phyloP scores from a whole-genome alignment of 30 jellyfish, hydroid and myxozoan species.

The Sanderia malayensis region DNA sequence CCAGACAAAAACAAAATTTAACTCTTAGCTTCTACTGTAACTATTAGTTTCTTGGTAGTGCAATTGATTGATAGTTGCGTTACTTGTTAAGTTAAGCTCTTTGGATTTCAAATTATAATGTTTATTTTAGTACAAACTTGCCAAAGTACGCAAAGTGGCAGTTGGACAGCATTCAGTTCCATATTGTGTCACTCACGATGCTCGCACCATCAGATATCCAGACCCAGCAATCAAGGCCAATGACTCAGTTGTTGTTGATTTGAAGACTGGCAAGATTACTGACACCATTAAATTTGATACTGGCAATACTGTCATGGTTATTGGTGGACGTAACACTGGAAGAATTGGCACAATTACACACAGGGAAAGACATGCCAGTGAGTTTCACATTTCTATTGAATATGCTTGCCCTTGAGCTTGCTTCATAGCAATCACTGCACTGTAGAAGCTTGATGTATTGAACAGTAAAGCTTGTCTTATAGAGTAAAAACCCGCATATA shows the following conservation, averaged over 20 bases:
- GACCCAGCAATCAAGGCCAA: conserved; percentile 89
- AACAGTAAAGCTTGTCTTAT: too few relatives aligned
- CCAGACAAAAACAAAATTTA: too few relatives aligned
- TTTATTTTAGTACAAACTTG: conserved; percentile 71
- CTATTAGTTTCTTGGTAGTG: too few relatives aligned
- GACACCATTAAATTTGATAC: conserved; percentile 94
- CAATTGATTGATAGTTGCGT: too few relatives aligned
- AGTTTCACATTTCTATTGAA: conserved; percentile 30
- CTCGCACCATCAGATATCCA: conserved; percentile 95
- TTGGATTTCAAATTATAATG: not conserved
- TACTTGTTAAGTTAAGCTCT: too few relatives aligned
- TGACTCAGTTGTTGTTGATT: conserved; percentile 91
- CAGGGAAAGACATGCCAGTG: conserved; percentile 95
- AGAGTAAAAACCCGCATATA: too few relatives aligned
- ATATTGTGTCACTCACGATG: conserved; percentile 94
- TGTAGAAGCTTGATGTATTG: too few relatives aligned
- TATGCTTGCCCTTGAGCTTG: too few relatives aligned
- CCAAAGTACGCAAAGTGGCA: conserved; percentile 83
- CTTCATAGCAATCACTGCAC: too few relatives aligned
- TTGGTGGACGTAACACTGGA: conserved; percentile 98
- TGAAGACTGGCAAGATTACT: conserved; percentile 89
- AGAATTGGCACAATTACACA: conserved; percentile 95
- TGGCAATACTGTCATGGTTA: conserved; percentile 97
- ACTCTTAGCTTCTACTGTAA: too few relatives aligned
- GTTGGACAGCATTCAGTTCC: conserved; percentile 86